Evolutionary conservation across 2,888 invertebrate species (phyloP), one percentile per base, ranked within the genome.

Genomic region (Parapristionchus giblindavisi): DNA sequence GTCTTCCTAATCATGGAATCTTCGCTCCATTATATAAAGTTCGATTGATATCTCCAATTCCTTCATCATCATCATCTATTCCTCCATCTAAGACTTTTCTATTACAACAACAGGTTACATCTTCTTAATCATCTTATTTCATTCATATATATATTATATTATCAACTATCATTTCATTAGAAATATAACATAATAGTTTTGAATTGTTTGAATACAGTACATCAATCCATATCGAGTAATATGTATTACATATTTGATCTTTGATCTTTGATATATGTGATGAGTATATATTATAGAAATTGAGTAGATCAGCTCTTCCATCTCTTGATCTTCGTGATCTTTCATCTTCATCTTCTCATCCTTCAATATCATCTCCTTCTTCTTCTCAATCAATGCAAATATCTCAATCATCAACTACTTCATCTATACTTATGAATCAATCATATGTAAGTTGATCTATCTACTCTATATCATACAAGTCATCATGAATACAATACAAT

Each of bases 1-100:
- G 92, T 87, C 88, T 89, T 32, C 89, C 90, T 6, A 89, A 89
- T 61, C 90, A 91, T 85, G 92, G 92, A 21, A 90, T 92, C 81
- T 91, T 93, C 89, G 92, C 91, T 54, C 92, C 92, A 43, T 88
- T 91, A 40, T 84, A 84, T 68, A 82, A 83, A 70, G 83, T 81
- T 17, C n/a, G 54, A 54, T 40, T 40, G n/a, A 36, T 51, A 2
- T 17, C 11, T 14, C 48, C 29, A n/a, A 32, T 17, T 27, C 63
- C 43, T 60, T 40, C 61, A 8, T 61, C 61, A 8, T 40, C 38
- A 40, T 38, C 8, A 21, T 51, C 51, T 2, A 6, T 66, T 24
- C 66, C 66, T 2, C 66, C n/a, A 66, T 66, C 66, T 3, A 66
- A 66, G 51, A 43, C 66, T 0, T 66, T 66, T 34, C 66, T 66